Evolutionary conservation across 2,113 vertebrate species (phyloP), one percentile per base, ranked within the genome.

Genomic region (Sminthopsis crassicaudata): DNA sequence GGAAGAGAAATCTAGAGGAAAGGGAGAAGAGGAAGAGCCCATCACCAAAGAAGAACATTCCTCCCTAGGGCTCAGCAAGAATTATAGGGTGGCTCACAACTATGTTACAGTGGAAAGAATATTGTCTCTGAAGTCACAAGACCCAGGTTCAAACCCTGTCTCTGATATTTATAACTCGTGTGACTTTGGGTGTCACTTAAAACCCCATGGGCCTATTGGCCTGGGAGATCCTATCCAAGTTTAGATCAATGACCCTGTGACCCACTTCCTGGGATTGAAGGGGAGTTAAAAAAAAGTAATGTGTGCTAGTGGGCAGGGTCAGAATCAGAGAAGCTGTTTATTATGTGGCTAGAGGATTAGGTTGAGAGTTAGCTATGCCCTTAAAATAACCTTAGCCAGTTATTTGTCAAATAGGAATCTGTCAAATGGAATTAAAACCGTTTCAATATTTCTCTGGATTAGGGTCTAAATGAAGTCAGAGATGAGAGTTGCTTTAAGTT

Each of bases 1-100:
- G 67, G 54, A 50, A 93, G 95, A 90, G 91, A 92, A 92, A 11
- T 46, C 30, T 14, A 57, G 2, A 91, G 36, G 60, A 84, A 94
- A 11, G 24, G 84, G 51, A 76, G 53, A 84, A 84, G 67, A 84
- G 19, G n/a, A 42, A 84, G 50, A 91, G 14, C 53, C 91, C 53
- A 89, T 53, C 57, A 94, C 50, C 50, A 52, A 92, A 30, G 91
- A 26, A 91, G 25, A 12, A 95, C 11, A 54, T 53, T 26, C 67
- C 67, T 53, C 54, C 93, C 89, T 42, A 53, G 60, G 48, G 30
- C 0, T 26, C 67, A 84, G n/a, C 67, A 84, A 84, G 67, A 23
- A n/a, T 19, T 84, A 42, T 42, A 84, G 19, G 60, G 67, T 22
- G 67, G 67, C 6, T 42, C 67, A 42, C 67, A 84, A 16, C n/a